Base-by-base conservation (phyloP, 2,113 vertebrate genomes). In the Pimephales promelas region DNA sequence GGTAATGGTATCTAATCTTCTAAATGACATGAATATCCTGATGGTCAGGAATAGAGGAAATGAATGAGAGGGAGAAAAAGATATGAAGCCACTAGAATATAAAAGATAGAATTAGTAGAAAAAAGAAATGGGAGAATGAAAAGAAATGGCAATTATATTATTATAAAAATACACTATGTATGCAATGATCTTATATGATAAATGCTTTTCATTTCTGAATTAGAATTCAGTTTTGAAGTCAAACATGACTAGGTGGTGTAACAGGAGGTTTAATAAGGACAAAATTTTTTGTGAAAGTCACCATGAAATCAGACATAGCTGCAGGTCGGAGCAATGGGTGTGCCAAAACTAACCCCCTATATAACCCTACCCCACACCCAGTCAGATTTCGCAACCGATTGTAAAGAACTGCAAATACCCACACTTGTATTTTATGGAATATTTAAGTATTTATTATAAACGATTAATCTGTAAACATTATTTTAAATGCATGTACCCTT, bases 21-120 rank as follows among this genome's bases (percentile, higher is more conserved):
- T 61, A 61, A 79, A 79, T 62, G 28, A 62, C 56, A 79, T 45
- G 9, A 26, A 79, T 79, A n/a, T 61, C 56, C 24, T 79, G 36
- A 80, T 81, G 56, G 14, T 10, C 40, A 79, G n/a, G n/a, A 79
- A 61, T 5, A 79, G 73, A 22, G 34, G 34, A 78, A 45, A 61
- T 45, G n/a, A 26, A 78, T 3, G 75, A 40, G 34, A 26, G 34
- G 13, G 34, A 18, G 20, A 3, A 36, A 14, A 18, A 59, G 22
- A 57, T 11, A 22, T 61, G 8, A 72, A 72, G 11, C 13, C 40
- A 16, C 11, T 26, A 45, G 13, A 78, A 36, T 13, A 59, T 34
- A 57, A 59, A 13, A 40, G 74, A 56, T 40, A 20, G 10, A 76
- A 22, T 76, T 1, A 18, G 49, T 56, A 13, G 1, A 56, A 76